phyloP scores from a whole-genome alignment of 2,888 invertebrate genomes.

The Tryphoninae sp. region DNA sequence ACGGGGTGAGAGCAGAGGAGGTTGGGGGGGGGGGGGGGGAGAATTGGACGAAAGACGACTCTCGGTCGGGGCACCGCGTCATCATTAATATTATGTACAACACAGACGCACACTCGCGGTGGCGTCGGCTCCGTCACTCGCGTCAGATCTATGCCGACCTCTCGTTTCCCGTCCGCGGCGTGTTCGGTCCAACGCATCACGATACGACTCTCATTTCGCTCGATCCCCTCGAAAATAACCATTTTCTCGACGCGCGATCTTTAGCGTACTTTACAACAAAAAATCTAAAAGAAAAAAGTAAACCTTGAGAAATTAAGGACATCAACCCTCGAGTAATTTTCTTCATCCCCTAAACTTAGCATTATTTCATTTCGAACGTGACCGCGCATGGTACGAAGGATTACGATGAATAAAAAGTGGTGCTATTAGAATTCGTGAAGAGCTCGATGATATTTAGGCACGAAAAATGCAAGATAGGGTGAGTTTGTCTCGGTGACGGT shows the following conservation, averaged over 20 bases:
- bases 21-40: slow-evolving; percentile 26
- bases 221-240: slow-evolving; percentile 20
- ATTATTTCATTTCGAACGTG: slow-evolving; percentile 62
- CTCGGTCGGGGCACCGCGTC: slow-evolving; percentile 68
- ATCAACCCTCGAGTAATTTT: not conserved
- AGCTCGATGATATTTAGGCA: slow-evolving; percentile 68
- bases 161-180: slow-evolving; percentile 69
- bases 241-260: not conserved
- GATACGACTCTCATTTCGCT: slow-evolving; percentile 50
- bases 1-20: slow-evolving; percentile 23
- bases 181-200: slow-evolving; percentile 30
- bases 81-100: slow-evolving; percentile 78
- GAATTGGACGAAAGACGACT: slow-evolving; percentile 61
- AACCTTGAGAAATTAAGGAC: not conserved
- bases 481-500: slow-evolving; percentile 55
- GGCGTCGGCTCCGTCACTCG: slow-evolving; percentile 72
- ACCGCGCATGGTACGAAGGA: slow-evolving; percentile 51
- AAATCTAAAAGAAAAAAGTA: not conserved
- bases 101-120: slow-evolving; percentile 60
- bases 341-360: slow-evolving; percentile 54
- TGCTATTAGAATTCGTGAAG: slow-evolving; percentile 30
- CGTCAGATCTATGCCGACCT: slow-evolving; percentile 79
- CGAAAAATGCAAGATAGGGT: slow-evolving; percentile 66
- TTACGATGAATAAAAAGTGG: not conserved
- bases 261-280: not conserved